Evolutionary conservation across 2,797 vertebrate genomes (phyloP).

Genomic region (Danio albolineatus): DNA sequence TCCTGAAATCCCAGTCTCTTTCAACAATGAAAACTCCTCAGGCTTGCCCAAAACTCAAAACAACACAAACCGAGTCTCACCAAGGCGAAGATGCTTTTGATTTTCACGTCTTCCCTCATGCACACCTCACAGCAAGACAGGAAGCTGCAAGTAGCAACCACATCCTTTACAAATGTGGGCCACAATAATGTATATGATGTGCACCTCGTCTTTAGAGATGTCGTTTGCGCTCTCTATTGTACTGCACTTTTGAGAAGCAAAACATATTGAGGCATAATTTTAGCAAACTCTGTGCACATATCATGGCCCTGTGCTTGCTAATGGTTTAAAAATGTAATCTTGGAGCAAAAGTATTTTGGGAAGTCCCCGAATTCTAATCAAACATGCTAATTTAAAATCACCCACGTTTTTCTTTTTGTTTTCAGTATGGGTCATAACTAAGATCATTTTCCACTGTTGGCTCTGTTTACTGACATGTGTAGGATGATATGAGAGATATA

Average conservation of each 20-base stretch:
- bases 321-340: background rate
- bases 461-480: background rate
- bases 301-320: background rate
- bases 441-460: background rate
- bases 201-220: conserved; percentile 1
- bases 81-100: background rate
- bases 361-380: background rate
- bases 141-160: conserved; percentile 63
- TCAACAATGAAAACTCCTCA: background rate
- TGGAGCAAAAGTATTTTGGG: background rate
- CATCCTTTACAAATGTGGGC: conserved; percentile 58
- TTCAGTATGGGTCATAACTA: background rate
- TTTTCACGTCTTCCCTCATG: background rate
- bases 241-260: background rate
- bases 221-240: background rate
- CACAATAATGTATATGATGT: conserved; percentile 22
- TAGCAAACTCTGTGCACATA: background rate
- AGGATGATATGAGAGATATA: background rate
- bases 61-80: conserved; percentile 1
- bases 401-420: background rate
- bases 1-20: background rate
- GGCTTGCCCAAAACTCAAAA: background rate
- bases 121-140: conserved; percentile 51
- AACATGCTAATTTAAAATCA: background rate
- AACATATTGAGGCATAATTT: background rate